Evolutionary conservation across 2,797 vertebrate species (phyloP), one percentile per base, ranked within the genome.

Genomic region (Lophura swinhoii): DNA sequence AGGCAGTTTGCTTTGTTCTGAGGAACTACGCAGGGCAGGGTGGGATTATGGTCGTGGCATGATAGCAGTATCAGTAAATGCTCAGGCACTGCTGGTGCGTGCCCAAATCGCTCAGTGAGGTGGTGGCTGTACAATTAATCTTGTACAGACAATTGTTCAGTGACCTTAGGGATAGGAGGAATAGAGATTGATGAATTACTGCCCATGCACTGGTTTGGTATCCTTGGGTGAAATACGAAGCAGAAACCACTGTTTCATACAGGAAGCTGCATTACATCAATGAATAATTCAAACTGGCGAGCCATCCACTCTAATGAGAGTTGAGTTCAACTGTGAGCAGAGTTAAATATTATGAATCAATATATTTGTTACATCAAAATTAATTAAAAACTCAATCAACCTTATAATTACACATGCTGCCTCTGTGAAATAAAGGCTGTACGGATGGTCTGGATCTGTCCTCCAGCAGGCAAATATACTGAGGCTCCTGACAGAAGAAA

Each of bases 381-480:
- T 86, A 91, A 94, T 95, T 90, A 92, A 90, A 95, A 92, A 79
- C 58, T 77, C 63, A 85, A 87, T 90, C 91, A 88, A 33, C 73
- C 87, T 92, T 82, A 48, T 62, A 94, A 92, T 95, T 78, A 92
- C 53, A 86, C 29, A 79, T 16, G 23, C 68, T 92, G 74, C 58
- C 77, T 88, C 53, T 71, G 31, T 59, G 83, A 92, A 95, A 68
- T 84, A 82, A 70, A 91, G 67, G 67, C 84, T 86, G 63, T 35
- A 24, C 37, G 74, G 70, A 23, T 88, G 82, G 39, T 70, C 68
- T 76, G 82, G 43, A 60, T 76, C 63, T 88, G 58, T 58, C 76
- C 82, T 91, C 60, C 49, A 90, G 92, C 88, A 94, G 48, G 60
- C 48, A 79, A 9, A 51, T 29, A 26, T 2, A 80, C 0, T 28